phyloP scores from a whole-genome alignment of 2,113 vertebrate genomes.

The Nannobrachium achirus region DNA sequence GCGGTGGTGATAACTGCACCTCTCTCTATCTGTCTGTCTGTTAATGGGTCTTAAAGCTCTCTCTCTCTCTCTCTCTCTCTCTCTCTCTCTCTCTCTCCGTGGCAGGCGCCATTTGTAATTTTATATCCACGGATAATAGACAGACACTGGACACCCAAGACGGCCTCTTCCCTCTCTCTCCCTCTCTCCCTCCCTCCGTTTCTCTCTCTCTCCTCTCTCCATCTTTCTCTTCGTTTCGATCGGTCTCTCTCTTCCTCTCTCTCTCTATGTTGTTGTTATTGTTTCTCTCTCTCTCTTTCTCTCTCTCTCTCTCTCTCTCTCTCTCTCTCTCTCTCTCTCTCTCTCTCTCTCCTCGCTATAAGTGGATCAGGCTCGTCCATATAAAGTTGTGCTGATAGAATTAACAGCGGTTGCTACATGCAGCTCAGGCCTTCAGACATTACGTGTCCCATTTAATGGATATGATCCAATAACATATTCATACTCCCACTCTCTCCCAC shows the following conservation, averaged over 20 bases:
- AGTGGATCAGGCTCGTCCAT: conserved; percentile 75
- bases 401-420: conserved; percentile 77
- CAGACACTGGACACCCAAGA: conserved; percentile 67
- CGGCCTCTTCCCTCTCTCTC: conserved; percentile 11
- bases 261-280: too few species aligned
- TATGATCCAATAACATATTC: conserved; percentile 90
- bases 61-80: conserved; percentile 18
- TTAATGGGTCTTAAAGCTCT: conserved; percentile 55
- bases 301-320: too few species aligned
- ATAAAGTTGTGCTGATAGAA: conserved; percentile 81
- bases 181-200: not conserved
- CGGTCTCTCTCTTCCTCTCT: not conserved
- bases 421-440: conserved; percentile 75
- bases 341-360: conserved; percentile 8
- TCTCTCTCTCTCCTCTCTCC: not conserved
- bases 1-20: conserved; percentile 20
- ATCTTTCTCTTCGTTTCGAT: not conserved
- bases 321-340: conserved; percentile 3
- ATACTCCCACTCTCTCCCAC: conserved; percentile 72
- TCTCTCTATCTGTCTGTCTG: not conserved
- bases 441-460: conserved; percentile 82
- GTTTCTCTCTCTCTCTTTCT: conserved; percentile 1
- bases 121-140: conserved; percentile 72
- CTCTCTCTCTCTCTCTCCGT: conserved; percentile 36
- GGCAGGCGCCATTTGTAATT: conserved; percentile 78